A percentile compares a stretch with the other conserved stretches of the same genome.
phyloP scores from a whole-genome alignment of 2,113 vertebrate species.

The Eubucco bourcierii region DNA sequence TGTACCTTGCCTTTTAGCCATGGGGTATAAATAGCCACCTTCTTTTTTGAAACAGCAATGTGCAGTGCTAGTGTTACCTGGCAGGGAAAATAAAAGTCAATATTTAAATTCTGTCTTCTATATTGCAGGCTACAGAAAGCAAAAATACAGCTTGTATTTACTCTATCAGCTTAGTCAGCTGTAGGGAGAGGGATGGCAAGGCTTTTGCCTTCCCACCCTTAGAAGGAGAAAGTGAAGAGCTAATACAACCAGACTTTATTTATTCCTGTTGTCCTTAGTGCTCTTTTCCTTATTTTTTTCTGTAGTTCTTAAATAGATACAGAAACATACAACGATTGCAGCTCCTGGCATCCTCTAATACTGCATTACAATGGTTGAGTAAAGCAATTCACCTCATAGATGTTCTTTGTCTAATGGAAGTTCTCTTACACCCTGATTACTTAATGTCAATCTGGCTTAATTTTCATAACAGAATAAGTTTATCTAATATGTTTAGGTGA shows the following conservation, averaged over 20 bases:
- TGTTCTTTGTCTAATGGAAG: background rate
- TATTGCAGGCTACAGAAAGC: background rate
- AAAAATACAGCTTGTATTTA: background rate
- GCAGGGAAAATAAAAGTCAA: background rate
- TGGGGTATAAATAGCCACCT: background rate
- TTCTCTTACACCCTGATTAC: background rate
- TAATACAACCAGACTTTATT: background rate
- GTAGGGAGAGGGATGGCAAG: background rate
- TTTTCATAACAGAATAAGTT: background rate
- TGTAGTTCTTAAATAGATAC: background rate
- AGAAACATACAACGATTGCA: background rate
- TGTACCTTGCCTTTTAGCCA: background rate
- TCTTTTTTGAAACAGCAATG: background rate
- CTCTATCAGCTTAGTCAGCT: background rate
- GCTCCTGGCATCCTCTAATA: background rate
- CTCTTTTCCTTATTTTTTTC: background rate
- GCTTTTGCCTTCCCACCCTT: background rate
- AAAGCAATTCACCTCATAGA: background rate
- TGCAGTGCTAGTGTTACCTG: background rate
- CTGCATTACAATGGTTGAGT: background rate
- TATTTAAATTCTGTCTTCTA: background rate
- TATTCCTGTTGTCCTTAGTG: background rate
- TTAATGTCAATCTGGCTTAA: background rate
- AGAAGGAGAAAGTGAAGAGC: background rate
- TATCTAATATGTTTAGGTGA: background rate